phyloP scores from a whole-genome alignment of 2,797 vertebrate genomes.

The Myiothlypis chrysogaster region DNA sequence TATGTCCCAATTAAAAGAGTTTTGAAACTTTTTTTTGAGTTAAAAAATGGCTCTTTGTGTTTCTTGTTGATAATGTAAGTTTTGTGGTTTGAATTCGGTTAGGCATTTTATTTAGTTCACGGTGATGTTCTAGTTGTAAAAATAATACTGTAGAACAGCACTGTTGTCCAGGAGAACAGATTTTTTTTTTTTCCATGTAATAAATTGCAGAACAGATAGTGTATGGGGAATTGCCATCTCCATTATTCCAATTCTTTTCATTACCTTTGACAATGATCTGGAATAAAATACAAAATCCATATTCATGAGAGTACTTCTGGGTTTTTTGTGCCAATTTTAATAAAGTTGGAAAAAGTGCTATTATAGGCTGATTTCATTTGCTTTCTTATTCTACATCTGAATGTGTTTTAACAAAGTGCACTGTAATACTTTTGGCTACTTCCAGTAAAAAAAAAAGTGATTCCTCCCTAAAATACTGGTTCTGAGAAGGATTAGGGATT shows the following conservation, averaged over 20 bases:
- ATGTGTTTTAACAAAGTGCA: not conserved
- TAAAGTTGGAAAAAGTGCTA: not conserved
- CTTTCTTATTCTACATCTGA: not conserved
- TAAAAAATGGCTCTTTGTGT: not conserved
- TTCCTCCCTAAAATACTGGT: not conserved
- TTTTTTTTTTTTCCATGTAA: not conserved
- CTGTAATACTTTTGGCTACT: not conserved
- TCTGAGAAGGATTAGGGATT: not conserved
- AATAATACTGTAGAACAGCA: not conserved
- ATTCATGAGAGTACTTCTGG: not conserved
- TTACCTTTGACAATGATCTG: conserved; percentile 1
- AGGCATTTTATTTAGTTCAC: not conserved
- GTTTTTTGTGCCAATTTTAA: not conserved
- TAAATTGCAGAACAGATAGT: not conserved
- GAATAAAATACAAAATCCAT: conserved; percentile 6
- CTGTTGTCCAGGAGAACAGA: not conserved
- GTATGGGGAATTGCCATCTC: not conserved
- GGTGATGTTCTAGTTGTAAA: not conserved
- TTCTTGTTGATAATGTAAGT: not conserved
- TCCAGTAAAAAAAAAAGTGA: not conserved
- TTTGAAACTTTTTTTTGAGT: not conserved
- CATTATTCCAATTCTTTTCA: not conserved
- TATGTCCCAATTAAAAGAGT: not conserved
- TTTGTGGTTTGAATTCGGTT: not conserved
- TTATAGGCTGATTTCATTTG: not conserved